These are phyloP conservation scores for Etheostoma perlongum DNA, from an alignment of 2,797 vertebrate species.

Conservation along the genomic window DNA sequence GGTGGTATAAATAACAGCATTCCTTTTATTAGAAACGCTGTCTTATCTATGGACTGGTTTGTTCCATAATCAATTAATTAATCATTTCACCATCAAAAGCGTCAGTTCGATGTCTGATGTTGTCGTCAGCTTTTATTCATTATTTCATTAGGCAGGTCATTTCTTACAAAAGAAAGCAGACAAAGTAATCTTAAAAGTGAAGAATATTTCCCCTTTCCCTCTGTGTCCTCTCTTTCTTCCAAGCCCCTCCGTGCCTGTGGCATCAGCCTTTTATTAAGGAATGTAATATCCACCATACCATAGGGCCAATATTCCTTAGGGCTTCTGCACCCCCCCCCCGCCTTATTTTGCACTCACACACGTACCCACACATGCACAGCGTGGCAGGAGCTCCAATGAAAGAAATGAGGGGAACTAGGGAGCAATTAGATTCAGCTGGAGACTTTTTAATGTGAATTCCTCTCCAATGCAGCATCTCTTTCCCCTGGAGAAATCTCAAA, in stretches of 20 bases:
- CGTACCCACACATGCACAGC: slow-evolving; percentile 29
- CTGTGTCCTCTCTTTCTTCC: slow-evolving; percentile 28
- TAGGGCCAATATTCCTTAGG: slow-evolving; percentile 61
- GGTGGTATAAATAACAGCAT: slow-evolving; percentile 51
- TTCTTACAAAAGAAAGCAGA: slow-evolving; percentile 38
- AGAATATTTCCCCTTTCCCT: slow-evolving; percentile 28
- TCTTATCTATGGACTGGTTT: slow-evolving; percentile 44
- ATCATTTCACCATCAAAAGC: slow-evolving; percentile 53
- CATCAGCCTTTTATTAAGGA: slow-evolving; percentile 74
- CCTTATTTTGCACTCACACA: slow-evolving; percentile 23
- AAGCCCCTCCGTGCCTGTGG: slow-evolving; percentile 53
- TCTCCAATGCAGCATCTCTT: slow-evolving; percentile 55
- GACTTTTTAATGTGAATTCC: slow-evolving; percentile 76
- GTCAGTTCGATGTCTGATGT: slow-evolving; percentile 38
- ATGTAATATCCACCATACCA: slow-evolving; percentile 75
- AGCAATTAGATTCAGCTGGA: slow-evolving; percentile 80
- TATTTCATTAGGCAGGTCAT: slow-evolving; percentile 37
- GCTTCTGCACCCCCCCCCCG: slow-evolving; percentile 15
- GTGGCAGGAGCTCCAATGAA: slow-evolving; percentile 71
- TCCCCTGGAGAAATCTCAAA: slow-evolving; percentile 77
- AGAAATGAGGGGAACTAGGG: slow-evolving; percentile 74
- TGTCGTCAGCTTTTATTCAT: slow-evolving; percentile 31
- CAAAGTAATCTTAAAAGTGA: slow-evolving; percentile 58
- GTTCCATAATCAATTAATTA: slow-evolving; percentile 60
- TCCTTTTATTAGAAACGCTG: slow-evolving; percentile 38